Evolutionary conservation across 2,113 vertebrate genomes (phyloP), one percentile per base, ranked within the genome.

Genomic region (Marcusenius ussheri): DNA sequence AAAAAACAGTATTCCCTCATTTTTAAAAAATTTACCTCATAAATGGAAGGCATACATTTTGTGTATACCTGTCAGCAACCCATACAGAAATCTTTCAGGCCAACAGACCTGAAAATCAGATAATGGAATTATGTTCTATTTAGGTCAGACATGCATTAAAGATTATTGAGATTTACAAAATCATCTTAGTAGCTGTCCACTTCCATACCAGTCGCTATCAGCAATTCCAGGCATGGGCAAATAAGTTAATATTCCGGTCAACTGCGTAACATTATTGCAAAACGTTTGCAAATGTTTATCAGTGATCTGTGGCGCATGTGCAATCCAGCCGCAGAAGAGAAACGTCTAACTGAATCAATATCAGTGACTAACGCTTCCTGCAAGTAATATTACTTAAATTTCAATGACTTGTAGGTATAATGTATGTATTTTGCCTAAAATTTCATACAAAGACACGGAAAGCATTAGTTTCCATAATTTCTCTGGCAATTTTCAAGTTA

Each of bases 91-190:
- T 89, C 46, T 77, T 19, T n/a, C 88, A 50, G 31, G n/a, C n/a
- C 80, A 47, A 62, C 84, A 42, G 31, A 53, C 46, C 51, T 84
- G 80, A 89, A 89, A 89, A 85, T 56, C 89, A 89, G 77, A 84
- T 89, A 89, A 89, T 89, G 77, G 91, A 89, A 89, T 89, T 89
- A 89, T 80, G 51, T 46, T 84, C 89, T 91, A 91, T 91, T 89
- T 91, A 89, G 92, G 92, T 91, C 92, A 92, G 58, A 87, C 92
- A 85, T 92, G 92, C 83, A 92, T 91, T 91, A 91, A 88, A 62
- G 88, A 90, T 91, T 90, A 92, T 74, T 91, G 90, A 91, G 92
- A 91, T 91, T 91, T 90, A 89, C 90, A 42, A 92, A 91, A 92
- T 89, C 92, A 92, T 91, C 92, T 91, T 91, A 92, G 88, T 91